Evolutionary conservation across 2,797 vertebrate species (phyloP).

Genomic region (Molossus alvarezi): DNA sequence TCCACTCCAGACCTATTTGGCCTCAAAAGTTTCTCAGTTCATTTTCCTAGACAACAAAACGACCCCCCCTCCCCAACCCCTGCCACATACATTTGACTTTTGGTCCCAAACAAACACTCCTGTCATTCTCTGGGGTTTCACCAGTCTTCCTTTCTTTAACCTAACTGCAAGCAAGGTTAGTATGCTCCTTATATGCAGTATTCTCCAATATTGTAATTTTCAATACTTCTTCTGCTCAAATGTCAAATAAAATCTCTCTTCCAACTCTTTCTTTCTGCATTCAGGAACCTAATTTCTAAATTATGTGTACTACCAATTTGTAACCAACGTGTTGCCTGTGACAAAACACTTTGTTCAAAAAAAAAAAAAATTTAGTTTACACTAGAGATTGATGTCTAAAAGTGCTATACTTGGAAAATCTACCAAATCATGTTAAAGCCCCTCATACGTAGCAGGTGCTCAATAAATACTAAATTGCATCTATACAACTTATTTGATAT

Average conservation of each 20-base stretch:
- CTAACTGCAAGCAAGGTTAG: background rate
- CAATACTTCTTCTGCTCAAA: slow-evolving; percentile 15
- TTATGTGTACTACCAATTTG: background rate
- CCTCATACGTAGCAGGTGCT: background rate
- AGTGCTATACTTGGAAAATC: background rate
- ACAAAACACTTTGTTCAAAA: slow-evolving; percentile 3
- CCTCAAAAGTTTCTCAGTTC: background rate
- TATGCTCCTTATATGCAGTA: background rate
- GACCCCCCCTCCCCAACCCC: background rate
- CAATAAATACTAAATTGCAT: background rate
- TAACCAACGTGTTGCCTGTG: slow-evolving; percentile 9
- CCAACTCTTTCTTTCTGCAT: background rate
- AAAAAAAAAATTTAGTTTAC: slow-evolving; percentile 7
- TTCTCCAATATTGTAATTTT: background rate
- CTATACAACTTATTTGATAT: background rate
- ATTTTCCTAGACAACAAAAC: slow-evolving; percentile 43
- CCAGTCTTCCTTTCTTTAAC: background rate
- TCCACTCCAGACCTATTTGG: background rate
- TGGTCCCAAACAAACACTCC: background rate
- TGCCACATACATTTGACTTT: background rate
- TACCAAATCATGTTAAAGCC: background rate
- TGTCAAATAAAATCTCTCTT: slow-evolving; percentile 56
- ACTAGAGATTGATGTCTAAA: slow-evolving; percentile 16
- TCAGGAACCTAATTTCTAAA: slow-evolving; percentile 40
- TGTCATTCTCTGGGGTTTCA: background rate